A percentile compares a stretch with the other conserved stretches of the same genome.
Evolutionary conservation across 2,797 vertebrate genomes (phyloP).

Genomic region (Argyrosomus regius): DNA sequence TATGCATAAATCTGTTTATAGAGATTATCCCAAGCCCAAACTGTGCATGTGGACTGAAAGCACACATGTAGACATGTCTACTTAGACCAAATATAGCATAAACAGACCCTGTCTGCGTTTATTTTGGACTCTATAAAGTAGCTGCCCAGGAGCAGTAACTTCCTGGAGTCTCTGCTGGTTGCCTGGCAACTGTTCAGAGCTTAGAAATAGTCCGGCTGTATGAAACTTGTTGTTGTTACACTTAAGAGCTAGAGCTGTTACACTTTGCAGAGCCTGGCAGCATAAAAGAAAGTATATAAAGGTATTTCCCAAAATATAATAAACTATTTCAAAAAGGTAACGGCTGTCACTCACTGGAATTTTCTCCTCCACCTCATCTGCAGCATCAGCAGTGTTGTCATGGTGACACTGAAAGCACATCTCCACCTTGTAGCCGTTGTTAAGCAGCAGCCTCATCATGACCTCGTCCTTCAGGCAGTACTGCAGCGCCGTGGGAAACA

Average conservation of each 20-base stretch:
- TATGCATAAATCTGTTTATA: too few relatives aligned
- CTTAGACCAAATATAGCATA: too few relatives aligned
- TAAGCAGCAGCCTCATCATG: slow-evolving; percentile 92
- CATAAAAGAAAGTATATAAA: not conserved
- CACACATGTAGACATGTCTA: too few relatives aligned
- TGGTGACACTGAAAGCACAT: slow-evolving; percentile 90
- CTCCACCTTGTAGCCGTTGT: slow-evolving; percentile 87
- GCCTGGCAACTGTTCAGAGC: too few relatives aligned
- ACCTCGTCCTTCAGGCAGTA: slow-evolving; percentile 91
- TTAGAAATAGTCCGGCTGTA: not conserved
- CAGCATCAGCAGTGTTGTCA: slow-evolving; percentile 62
- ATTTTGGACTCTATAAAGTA: too few relatives aligned
- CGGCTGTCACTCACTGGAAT: slow-evolving; percentile 67
- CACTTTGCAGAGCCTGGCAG: not conserved
- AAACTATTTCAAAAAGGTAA: not conserved
- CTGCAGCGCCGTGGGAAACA: slow-evolving; percentile 91
- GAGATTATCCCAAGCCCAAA: too few relatives aligned
- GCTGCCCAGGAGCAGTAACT: not conserved
- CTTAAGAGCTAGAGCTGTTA: too few relatives aligned
- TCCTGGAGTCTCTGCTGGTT: not conserved
- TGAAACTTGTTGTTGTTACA: not conserved
- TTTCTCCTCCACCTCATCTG: slow-evolving; percentile 36
- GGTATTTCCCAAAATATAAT: not conserved
- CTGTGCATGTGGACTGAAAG: too few relatives aligned
- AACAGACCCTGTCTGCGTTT: too few relatives aligned